Conservation (phyloP, 2,797 vertebrate genomes). For the Argya squamiceps region DNA sequence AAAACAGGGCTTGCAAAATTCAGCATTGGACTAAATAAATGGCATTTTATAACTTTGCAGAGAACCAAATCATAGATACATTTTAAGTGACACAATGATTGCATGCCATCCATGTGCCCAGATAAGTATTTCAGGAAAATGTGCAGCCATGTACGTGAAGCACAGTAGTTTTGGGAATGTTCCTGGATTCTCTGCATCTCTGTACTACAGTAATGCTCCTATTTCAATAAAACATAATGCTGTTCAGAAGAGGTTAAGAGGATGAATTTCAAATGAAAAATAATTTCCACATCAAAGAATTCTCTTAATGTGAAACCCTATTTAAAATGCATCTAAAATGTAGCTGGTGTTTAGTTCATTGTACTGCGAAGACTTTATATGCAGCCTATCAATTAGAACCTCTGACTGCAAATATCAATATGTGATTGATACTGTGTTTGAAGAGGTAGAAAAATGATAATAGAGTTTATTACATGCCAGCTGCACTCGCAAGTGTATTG, state of each 20-base stretch:
- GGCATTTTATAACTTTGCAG: background rate
- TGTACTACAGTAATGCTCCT: background rate
- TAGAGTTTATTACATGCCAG: background rate
- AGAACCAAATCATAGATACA: background rate
- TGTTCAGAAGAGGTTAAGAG: background rate
- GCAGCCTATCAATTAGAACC: background rate
- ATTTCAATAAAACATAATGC: background rate
- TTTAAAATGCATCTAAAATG: constrained; percentile 21
- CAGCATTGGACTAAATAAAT: background rate
- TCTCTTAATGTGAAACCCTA: background rate
- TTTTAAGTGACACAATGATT: background rate
- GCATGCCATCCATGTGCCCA: background rate
- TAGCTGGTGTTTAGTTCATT: background rate
- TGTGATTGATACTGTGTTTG: constrained; percentile 5
- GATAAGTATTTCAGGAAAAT: background rate
- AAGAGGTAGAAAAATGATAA: background rate
- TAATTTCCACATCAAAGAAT: constrained; percentile 53
- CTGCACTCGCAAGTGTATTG: background rate
- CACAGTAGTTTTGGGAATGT: background rate
- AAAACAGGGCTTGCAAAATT: background rate
- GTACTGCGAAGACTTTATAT: background rate
- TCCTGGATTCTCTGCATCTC: background rate
- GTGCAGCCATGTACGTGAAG: background rate
- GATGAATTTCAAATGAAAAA: constrained; percentile 25
- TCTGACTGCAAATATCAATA: background rate